Evolutionary conservation across 2,797 vertebrate species (phyloP).

Genomic region (Tokudaia muenninki): DNA sequence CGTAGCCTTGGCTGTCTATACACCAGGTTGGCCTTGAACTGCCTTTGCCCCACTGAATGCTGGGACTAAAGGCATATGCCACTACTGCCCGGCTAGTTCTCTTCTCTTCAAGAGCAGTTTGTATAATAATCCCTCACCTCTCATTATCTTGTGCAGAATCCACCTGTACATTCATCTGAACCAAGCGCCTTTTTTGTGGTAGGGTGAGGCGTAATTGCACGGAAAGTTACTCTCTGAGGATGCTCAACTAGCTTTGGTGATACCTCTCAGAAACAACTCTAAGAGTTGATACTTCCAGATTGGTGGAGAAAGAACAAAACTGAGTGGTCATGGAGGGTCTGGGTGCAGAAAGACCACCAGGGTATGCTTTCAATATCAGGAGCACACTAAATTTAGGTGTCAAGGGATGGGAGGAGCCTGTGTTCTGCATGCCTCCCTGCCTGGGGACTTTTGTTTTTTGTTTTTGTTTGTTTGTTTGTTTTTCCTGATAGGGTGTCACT

Average conservation of each 20-base stretch:
- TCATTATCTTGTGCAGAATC: not conserved
- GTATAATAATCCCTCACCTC: not conserved
- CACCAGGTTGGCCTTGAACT: not conserved
- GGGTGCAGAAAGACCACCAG: accelerated
- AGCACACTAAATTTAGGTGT: not conserved
- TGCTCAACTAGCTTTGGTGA: not conserved
- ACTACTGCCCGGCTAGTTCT: not conserved
- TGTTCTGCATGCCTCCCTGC: accelerated
- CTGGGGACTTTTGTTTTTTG: not conserved
- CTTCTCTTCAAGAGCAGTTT: not conserved
- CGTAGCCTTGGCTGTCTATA: not conserved
- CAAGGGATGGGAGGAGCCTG: too few species aligned
- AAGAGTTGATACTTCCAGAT: not conserved
- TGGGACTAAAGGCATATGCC: not conserved
- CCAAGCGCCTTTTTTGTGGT: not conserved
- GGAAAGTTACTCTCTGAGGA: not conserved
- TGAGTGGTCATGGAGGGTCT: too few species aligned
- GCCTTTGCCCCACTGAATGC: not conserved
- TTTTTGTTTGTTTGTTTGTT: too few species aligned
- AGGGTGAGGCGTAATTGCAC: accelerated
- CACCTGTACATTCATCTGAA: not conserved
- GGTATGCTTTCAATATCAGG: not conserved
- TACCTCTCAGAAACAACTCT: not conserved
- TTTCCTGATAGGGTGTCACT: not conserved
- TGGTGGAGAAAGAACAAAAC: not conserved